These are phyloP conservation scores for Platichthys flesus DNA, from an alignment of 2,113 vertebrate genomes.

Conservation along the genomic window DNA sequence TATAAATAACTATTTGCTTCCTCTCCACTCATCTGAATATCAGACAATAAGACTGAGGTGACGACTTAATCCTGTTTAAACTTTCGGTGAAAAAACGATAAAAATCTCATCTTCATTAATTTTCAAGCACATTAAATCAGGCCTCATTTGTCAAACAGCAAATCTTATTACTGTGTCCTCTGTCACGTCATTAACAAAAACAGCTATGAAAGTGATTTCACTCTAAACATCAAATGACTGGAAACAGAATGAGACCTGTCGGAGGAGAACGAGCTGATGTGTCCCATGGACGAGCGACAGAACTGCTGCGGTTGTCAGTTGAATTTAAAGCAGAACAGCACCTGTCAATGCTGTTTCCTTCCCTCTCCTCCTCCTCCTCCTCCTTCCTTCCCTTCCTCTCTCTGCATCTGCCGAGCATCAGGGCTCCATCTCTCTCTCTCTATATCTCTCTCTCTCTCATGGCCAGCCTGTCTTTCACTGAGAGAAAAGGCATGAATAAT, in stretches of 20 bases:
- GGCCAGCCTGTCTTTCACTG: constrained; percentile 7
- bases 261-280: not conserved
- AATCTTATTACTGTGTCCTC: not conserved
- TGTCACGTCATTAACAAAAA: not conserved
- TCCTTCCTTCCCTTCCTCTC: not conserved
- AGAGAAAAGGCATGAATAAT: constrained; percentile 51
- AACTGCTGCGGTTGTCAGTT: not conserved
- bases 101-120: not conserved
- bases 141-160: not conserved
- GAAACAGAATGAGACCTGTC: not conserved
- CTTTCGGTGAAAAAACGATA: not conserved
- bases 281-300: not conserved
- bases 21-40: not conserved
- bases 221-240: not conserved
- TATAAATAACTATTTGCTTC: not conserved
- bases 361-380: not conserved
- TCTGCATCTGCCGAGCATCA: constrained; percentile 38
- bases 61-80: constrained; percentile 15
- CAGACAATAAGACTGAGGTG: not conserved
- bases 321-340: constrained; percentile 7
- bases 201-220: not conserved
- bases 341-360: constrained; percentile 2
- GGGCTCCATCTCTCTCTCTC: constrained; percentile 30
- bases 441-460: constrained; percentile 19
- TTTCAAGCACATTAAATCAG: not conserved